phyloP scores from a whole-genome alignment of 2,797 vertebrate genomes.

The Chelon auratus region DNA sequence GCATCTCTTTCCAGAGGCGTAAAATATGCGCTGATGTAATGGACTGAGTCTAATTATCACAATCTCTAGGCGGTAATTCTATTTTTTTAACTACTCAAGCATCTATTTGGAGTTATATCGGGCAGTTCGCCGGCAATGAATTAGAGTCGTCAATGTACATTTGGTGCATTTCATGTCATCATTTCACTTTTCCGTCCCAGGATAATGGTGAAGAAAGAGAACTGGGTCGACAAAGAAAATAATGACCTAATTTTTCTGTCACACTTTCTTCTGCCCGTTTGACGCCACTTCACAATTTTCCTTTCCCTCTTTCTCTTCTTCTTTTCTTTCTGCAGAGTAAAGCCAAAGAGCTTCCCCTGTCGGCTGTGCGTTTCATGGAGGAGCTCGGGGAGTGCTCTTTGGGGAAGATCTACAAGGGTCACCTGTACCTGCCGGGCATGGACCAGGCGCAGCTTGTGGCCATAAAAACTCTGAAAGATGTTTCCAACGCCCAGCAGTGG shows the following conservation, averaged over 20 bases:
- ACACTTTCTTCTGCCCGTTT: background rate
- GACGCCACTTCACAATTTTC: conserved; percentile 12
- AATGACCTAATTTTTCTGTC: conserved; percentile 25
- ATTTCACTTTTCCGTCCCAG: conserved; percentile 18
- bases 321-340: conserved; percentile 86
- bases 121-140: conserved; percentile 33
- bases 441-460: conserved; percentile 96
- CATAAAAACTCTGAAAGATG: conserved; percentile 97
- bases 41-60: conserved; percentile 41
- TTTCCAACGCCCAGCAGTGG: conserved; percentile 93
- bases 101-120: conserved; percentile 41
- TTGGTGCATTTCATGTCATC: conserved; percentile 13
- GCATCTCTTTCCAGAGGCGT: conserved; percentile 30
- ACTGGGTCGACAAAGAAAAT: conserved; percentile 17
- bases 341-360: conserved; percentile 95
- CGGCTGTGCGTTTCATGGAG: conserved; percentile 98
- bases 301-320: background rate
- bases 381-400: conserved; percentile 93
- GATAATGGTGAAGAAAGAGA: conserved; percentile 17
- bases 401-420: conserved; percentile 98
- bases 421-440: conserved; percentile 98
- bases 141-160: conserved; percentile 29
- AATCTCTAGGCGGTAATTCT: conserved; percentile 35
- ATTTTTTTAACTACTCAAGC: conserved; percentile 21
- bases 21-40: conserved; percentile 57